Base-by-base conservation (phyloP, 2,888 invertebrate species). In the Mythimna vitellina region DNA sequence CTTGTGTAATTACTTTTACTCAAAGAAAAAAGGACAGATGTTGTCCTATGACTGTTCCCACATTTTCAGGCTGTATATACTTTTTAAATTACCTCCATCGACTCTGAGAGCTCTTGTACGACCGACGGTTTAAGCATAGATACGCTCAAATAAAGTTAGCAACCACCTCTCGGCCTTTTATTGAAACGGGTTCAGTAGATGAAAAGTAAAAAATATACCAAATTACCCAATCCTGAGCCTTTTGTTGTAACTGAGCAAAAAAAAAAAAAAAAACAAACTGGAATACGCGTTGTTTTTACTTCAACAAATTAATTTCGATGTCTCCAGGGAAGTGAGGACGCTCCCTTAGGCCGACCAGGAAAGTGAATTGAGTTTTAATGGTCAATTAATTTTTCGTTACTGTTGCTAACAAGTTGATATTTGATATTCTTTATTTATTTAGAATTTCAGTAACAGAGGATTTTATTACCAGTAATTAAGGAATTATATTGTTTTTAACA, bases 351-450 rank as follows among this genome's bases (percentile, higher is more conserved):
- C 25, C 14, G 25, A 12, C 22, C 46, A 51, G 42, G 12, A 62
- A 53, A 57, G 12, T 57, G 20, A 72, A 67, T 57, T 67, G 29
- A 53, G 46, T 71, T 77, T 61, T 77, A 77, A 78, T 61, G 71
- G 72, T n/a, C 72, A 77, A 78, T 77, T 67, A 71, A 29, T 66
- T 60, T 71, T 63, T 54, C 29, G 20, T 67, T 53, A 53, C 42
- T 62, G 54, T 62, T 73, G 32, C 42, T 14, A 35, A 75, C 57
- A 66, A 73, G 22, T 71, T 54, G 61, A 49, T 49, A 72, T 72
- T 62, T 56, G 46, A 72, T 72, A 71, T 71, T 62, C 5, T 71
- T 9, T 61, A 25, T n/a, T 35, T 7, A 54, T 46, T 42, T 22
- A 17, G n/a, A 46, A 61, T 1, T 22, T 49, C 10, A 6, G 25